phyloP scores from a whole-genome alignment of 1,140 invertebrate genomes.

The Drosophila pseudoobscura region DNA sequence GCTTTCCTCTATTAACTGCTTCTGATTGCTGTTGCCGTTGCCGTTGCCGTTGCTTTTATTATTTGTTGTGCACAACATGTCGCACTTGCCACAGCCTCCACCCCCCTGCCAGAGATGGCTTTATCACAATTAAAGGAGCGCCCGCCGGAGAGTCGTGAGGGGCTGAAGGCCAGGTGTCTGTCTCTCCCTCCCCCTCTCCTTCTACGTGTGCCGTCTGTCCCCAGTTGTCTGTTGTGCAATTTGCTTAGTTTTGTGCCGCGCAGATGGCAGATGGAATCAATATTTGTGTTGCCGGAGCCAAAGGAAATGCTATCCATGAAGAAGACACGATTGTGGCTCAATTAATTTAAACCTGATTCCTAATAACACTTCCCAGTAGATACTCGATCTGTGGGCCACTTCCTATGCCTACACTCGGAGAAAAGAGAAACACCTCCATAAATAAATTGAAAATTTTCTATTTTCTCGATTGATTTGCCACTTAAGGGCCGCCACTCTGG shows the following conservation, averaged over 20 bases:
- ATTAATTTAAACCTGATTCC: too few species aligned
- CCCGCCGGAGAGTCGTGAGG: constrained; percentile 50
- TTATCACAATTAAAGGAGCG: constrained; percentile 62
- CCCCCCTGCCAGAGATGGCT: constrained; percentile 35
- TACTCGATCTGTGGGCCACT: too few species aligned
- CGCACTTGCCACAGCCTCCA: constrained; percentile 46
- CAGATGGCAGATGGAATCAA: constrained; percentile 41
- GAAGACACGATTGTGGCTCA: too few species aligned
- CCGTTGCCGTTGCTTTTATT: constrained; percentile 35
- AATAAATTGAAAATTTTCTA: too few species aligned
- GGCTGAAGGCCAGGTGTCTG: constrained; percentile 35
- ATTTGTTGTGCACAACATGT: constrained; percentile 62
- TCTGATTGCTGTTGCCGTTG: constrained; percentile 50
- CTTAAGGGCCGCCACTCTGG: too few species aligned
- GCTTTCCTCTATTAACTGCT: constrained; percentile 71
- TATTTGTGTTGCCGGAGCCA: constrained; percentile 22
- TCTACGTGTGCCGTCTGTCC: constrained; percentile 10
- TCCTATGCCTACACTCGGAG: too few species aligned
- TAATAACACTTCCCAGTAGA: too few species aligned
- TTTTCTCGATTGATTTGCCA: too few species aligned
- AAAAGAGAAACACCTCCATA: too few species aligned
- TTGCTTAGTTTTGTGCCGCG: constrained; percentile 45
- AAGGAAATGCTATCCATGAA: neutral
- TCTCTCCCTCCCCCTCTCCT: neutral
- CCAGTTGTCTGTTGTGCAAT: constrained; percentile 45